Conservation (phyloP, 2,113 vertebrate genomes). For the Lates calcarifer region DNA sequence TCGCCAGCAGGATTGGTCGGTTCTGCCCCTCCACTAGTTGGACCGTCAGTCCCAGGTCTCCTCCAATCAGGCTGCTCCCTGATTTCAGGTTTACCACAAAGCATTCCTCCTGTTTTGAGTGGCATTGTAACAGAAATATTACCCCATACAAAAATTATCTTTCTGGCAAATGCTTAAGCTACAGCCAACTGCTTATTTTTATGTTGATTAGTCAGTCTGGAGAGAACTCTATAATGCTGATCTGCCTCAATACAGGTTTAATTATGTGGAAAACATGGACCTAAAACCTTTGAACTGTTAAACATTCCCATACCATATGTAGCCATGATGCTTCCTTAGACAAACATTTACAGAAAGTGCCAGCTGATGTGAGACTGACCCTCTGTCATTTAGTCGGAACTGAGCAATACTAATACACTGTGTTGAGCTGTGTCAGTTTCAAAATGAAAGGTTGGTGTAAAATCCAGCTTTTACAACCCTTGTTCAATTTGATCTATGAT, state of each 20-base stretch:
- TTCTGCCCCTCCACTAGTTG: too few species aligned
- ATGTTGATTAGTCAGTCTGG: constrained; percentile 23
- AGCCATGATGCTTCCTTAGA: constrained; percentile 22
- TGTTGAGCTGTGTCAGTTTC: not conserved
- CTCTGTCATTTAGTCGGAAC: constrained; percentile 2
- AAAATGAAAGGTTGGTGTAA: not conserved
- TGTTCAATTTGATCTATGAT: not conserved
- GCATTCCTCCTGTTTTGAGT: not conserved
- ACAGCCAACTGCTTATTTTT: constrained; percentile 10
- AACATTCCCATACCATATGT: constrained; percentile 13
- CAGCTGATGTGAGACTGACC: constrained; percentile 37
- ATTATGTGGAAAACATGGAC: constrained; percentile 29
- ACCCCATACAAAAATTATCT: not conserved
- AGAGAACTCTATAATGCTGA: constrained; percentile 10
- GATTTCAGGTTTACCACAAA: not conserved
- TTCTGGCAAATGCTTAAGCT: not conserved
- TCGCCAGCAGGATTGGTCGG: too few species aligned
- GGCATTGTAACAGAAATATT: not conserved
- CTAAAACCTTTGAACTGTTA: constrained; percentile 18
- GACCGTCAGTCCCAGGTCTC: too few species aligned
- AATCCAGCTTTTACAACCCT: not conserved
- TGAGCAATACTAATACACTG: too few species aligned
- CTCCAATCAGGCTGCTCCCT: too few species aligned
- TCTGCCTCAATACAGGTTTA: constrained; percentile 15
- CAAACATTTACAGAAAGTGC: constrained; percentile 15